phyloP scores from a whole-genome alignment of 1,140 invertebrate species.

The Apis florea region DNA sequence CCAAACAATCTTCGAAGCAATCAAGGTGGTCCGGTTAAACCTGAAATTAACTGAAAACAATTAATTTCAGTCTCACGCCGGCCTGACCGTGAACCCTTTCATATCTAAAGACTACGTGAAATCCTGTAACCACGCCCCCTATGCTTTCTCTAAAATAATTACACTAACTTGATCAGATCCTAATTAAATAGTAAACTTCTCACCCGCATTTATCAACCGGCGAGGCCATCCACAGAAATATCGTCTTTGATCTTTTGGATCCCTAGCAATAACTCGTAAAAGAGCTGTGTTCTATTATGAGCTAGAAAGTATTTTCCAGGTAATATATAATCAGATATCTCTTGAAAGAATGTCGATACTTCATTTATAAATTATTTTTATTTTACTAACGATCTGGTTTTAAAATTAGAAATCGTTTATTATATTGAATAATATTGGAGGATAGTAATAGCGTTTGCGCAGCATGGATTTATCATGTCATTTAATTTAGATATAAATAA shows the following conservation, averaged over 20 bases:
- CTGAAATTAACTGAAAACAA: constrained; percentile 57
- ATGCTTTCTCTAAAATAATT: constrained; percentile 41
- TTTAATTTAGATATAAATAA: too few relatives aligned
- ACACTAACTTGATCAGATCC: constrained; percentile 41
- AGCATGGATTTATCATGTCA: too few relatives aligned
- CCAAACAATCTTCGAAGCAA: constrained; percentile 46
- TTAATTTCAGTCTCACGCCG: constrained; percentile 53
- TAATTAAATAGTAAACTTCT: constrained; percentile 44
- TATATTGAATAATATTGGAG: too few relatives aligned
- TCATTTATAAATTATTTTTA: too few relatives aligned
- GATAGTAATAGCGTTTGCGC: too few relatives aligned
- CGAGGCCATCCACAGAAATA: background rate
- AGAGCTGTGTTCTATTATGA: background rate
- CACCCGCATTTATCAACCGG: constrained; percentile 4
- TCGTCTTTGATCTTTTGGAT: background rate
- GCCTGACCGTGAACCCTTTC: constrained; percentile 31
- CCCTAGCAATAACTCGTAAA: background rate
- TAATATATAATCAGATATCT: too few relatives aligned
- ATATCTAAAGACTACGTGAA: constrained; percentile 38
- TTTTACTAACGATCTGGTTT: too few relatives aligned
- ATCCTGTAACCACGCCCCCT: constrained; percentile 30
- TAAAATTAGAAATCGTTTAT: too few relatives aligned
- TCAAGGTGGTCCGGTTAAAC: constrained; percentile 50
- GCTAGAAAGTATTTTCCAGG: too few relatives aligned
- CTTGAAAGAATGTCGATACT: too few relatives aligned